Evolutionary conservation across 1,140 invertebrate genomes (phyloP).

Genomic region (Ceratina japonica): DNA sequence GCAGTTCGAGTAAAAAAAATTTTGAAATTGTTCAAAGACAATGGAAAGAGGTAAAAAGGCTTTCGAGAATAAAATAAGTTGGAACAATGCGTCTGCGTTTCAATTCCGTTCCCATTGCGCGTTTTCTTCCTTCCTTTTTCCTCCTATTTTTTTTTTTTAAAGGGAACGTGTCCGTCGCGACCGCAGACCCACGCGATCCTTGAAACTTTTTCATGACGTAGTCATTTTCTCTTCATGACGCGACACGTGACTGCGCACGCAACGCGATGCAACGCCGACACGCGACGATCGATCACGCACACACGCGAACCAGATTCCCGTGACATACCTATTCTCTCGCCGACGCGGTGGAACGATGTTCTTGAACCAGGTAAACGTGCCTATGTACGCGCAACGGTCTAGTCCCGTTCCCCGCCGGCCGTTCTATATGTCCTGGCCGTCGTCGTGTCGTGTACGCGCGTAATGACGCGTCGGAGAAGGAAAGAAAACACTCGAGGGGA

Average conservation of each 20-base stretch:
- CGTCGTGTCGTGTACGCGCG: no score
- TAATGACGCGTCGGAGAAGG: neutral
- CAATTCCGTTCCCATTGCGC: constrained; percentile 8
- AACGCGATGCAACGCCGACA: constrained; percentile 53
- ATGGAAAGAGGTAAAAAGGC: neutral
- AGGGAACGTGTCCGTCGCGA: constrained; percentile 23
- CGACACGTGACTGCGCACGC: constrained; percentile 67
- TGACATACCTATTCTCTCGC: constrained; percentile 15
- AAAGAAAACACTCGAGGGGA: neutral
- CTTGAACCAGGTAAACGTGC: constrained; percentile 36
- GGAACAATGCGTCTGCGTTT: constrained; percentile 16
- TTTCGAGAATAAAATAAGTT: neutral
- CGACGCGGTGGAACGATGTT: constrained; percentile 25
- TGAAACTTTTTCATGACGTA: constrained; percentile 56
- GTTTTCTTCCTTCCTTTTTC: neutral
- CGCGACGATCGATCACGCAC: constrained; percentile 63
- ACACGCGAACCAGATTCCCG: constrained; percentile 51
- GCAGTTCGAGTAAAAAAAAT: neutral
- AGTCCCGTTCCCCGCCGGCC: neutral
- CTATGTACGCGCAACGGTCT: constrained; percentile 19
- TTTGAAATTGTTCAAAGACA: neutral
- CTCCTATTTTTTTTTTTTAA: constrained; percentile 2
- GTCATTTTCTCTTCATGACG: constrained; percentile 51
- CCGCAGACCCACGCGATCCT: constrained; percentile 43
- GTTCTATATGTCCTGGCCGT: neutral